These are phyloP conservation scores for Thereva nobilitata DNA, from an alignment of 2,888 invertebrate species.

Conservation along the genomic window DNA sequence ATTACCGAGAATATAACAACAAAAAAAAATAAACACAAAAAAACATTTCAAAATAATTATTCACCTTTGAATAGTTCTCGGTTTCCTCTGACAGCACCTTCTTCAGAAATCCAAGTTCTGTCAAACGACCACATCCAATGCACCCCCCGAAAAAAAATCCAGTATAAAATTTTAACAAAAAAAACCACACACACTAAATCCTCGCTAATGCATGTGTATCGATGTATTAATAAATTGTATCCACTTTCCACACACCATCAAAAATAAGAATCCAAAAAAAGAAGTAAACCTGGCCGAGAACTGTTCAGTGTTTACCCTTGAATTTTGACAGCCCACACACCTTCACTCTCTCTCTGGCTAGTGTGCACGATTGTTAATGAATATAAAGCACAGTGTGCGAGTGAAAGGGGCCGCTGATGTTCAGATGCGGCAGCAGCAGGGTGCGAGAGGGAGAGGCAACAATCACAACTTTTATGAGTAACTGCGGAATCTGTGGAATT, in stretches of 20 bases:
- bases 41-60: conserved; percentile 2
- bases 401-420: not conserved
- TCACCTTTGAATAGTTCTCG: conserved; percentile 22
- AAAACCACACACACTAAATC: too few relatives aligned
- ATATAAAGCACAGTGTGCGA: not conserved
- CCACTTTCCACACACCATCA: conserved; percentile 11
- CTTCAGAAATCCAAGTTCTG: conserved; percentile 21
- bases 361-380: not conserved
- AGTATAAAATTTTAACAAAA: too few relatives aligned
- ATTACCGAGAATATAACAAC: not conserved
- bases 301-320: conserved; percentile 32
- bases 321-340: conserved; percentile 29
- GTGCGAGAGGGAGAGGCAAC: conserved; percentile 7
- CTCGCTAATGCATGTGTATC: conserved; percentile 1
- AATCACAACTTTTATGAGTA: conserved; percentile 15
- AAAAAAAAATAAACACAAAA: conserved; percentile 2
- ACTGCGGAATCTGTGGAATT: conserved; percentile 6
- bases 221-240: conserved; percentile 15
- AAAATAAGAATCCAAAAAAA: not conserved
- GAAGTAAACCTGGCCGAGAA: not conserved
- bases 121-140: conserved; percentile 26
- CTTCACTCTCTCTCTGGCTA: not conserved
- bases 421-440: not conserved
- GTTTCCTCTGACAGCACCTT: conserved; percentile 20
- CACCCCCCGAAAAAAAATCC: too few relatives aligned